Base-by-base conservation (phyloP, 2,888 invertebrate species). In the Homarus gammarus region DNA sequence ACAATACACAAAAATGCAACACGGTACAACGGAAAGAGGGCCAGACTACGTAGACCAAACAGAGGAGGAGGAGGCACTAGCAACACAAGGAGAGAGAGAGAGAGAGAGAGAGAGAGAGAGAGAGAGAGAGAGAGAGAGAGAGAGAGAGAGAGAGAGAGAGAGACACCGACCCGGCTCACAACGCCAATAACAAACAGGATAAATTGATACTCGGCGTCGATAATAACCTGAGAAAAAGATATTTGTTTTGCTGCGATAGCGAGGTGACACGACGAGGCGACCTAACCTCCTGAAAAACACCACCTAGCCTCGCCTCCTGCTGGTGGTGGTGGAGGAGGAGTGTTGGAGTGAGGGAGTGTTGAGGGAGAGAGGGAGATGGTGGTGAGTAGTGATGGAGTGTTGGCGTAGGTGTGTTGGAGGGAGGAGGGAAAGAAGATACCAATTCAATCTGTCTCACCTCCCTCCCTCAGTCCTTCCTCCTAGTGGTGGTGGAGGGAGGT, bases 161-260 rank as follows among this genome's bases (percentile, higher is more conserved):
- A 36, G 33, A 10, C 78, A 79, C 10, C 33, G 18, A 22, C 8
- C 72, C 10, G 38, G 36, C 84, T 84, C 75, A 56, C 84, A 61
- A 51, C 75, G 84, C 51, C 75, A 84, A 84, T 84, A 84, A 84
- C 84, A 84, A 84, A 64, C 84, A 75, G 31, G 64, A 75, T 77
- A 84, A 77, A 84, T 77, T 84, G 84, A 84, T 77, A 84, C 77
- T 44, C 40, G 33, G 40, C 15, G 36, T 77, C 84, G 84, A 84
- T 77, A 84, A 84, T 84, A 84, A 84, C 64, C 61, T n/a, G 22
- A 75, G 84, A 84, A 84, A 56, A 77, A 84, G 84, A 56, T 73
- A 84, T 84, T 84, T 84, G 84, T 84, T 84, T 84, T 84, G 84
- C 84, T 84, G 73, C 73, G 72, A 10, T 49, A 70, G 82, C 70